Percentiles rank a stretch among this genome's conserved stretches.
These are phyloP conservation scores for Lydus trimaculatus DNA, from an alignment of 2,888 invertebrate species.

Conservation along the genomic window DNA sequence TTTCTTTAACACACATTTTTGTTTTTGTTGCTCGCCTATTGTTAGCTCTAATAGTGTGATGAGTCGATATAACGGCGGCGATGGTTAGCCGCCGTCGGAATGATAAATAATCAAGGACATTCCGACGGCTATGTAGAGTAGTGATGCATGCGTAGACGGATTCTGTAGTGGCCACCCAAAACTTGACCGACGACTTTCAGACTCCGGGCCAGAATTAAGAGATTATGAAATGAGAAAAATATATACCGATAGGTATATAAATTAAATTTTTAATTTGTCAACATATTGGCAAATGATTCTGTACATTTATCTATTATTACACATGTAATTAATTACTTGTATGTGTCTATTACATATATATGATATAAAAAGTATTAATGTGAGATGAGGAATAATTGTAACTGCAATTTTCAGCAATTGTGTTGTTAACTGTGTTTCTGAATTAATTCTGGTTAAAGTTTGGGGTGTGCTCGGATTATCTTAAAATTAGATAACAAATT, in stretches of 20 bases:
- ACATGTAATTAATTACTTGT: background rate
- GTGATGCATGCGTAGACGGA: constrained; percentile 26
- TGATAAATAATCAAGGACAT: constrained; percentile 45
- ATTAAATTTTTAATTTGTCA: constrained; percentile 2
- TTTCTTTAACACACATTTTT: background rate
- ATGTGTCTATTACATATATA: background rate
- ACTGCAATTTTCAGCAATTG: background rate
- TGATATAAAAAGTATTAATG: background rate
- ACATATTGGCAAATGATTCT: background rate
- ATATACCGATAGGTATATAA: too few relatives aligned
- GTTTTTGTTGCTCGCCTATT: constrained; percentile 17
- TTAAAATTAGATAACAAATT: background rate
- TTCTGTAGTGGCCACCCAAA: constrained; percentile 13
- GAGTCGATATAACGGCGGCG: background rate
- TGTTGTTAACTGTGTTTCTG: background rate
- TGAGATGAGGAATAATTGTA: background rate
- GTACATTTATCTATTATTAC: background rate
- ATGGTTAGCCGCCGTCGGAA: constrained; percentile 32
- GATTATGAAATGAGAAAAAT: background rate
- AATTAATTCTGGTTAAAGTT: constrained; percentile 3
- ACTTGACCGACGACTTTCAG: constrained; percentile 8
- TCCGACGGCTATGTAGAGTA: constrained; percentile 32
- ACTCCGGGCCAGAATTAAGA: constrained; percentile 3
- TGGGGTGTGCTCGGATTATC: background rate
- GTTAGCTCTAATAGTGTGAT: constrained; percentile 15